A percentile compares a stretch with the other conserved stretches of the same genome.
Conservation (phyloP, 2,888 invertebrate genomes). For the Malachius bipustulatus region DNA sequence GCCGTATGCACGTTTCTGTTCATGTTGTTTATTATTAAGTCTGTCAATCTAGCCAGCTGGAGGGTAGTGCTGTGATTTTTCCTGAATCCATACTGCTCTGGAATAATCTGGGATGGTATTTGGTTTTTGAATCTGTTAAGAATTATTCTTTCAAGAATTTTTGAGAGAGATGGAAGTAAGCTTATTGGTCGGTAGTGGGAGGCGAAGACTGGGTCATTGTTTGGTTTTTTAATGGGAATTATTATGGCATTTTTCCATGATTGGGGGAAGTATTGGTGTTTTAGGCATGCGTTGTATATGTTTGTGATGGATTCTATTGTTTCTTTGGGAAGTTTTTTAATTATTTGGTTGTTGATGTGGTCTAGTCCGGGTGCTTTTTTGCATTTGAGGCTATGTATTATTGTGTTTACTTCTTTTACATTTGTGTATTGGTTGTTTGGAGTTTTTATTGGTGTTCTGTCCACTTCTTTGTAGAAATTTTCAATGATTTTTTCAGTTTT, state of each 20-base stretch:
- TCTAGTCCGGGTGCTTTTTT: not conserved
- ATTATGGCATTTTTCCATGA: not conserved
- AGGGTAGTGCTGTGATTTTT: too few relatives aligned
- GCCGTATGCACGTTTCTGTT: not conserved
- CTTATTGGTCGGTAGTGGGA: not conserved
- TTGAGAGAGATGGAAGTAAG: not conserved
- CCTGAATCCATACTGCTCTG: too few relatives aligned
- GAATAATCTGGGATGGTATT: not conserved
- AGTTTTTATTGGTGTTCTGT: too few relatives aligned
- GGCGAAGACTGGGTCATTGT: not conserved
- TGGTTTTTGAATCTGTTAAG: not conserved
- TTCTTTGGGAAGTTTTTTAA: not conserved
- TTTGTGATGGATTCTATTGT: not conserved
- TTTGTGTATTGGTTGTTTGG: too few relatives aligned
- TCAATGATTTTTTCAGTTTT: too few relatives aligned
- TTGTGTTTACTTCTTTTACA: too few relatives aligned
- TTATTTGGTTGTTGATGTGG: not conserved
- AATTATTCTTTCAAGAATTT: not conserved
- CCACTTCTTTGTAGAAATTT: too few relatives aligned
- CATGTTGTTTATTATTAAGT: not conserved
- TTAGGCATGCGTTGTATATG: not conserved
- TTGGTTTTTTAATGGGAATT: not conserved
- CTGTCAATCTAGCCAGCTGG: not conserved
- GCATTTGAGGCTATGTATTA: too few relatives aligned
- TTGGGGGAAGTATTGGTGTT: not conserved